These are phyloP conservation scores for Apomyelois bistriatella DNA, from an alignment of 2,888 invertebrate species.

Conservation along the genomic window DNA sequence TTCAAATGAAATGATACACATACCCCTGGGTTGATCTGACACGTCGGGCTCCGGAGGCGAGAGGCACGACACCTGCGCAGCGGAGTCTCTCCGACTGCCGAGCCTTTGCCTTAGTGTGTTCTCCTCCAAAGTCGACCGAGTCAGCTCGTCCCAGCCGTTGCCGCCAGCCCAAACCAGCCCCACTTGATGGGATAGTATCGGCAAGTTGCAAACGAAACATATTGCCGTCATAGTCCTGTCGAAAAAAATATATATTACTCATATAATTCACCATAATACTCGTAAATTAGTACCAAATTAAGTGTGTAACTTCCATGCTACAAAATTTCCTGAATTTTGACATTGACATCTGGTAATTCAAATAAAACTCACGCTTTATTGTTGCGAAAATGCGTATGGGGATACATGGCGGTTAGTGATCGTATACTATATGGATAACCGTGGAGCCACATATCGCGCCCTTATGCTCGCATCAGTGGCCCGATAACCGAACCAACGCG, in stretches of 20 bases:
- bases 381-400: constrained; percentile 58
- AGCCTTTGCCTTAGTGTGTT: constrained; percentile 90
- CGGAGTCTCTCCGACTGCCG: constrained; percentile 92
- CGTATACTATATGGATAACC: constrained; percentile 45
- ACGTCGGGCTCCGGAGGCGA: constrained; percentile 92
- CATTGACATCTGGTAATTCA: not conserved
- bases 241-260: constrained; percentile 35
- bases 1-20: not conserved
- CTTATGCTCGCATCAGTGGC: constrained; percentile 63
- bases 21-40: constrained; percentile 74
- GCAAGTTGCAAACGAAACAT: constrained; percentile 97
- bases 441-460: constrained; percentile 59
- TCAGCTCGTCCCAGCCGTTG: constrained; percentile 96
- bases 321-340: too few species aligned
- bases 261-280: too few species aligned
- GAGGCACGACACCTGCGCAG: constrained; percentile 92
- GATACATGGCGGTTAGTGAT: constrained; percentile 49
- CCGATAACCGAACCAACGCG: constrained; percentile 68
- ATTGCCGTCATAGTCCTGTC: constrained; percentile 95
- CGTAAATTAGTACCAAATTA: too few species aligned
- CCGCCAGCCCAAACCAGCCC: constrained; percentile 96
- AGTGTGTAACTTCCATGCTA: too few species aligned
- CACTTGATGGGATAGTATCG: constrained; percentile 96
- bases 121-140: constrained; percentile 91
- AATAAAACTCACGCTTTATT: constrained; percentile 65